These are phyloP conservation scores for Papilio polytes DNA, from an alignment of 1,140 invertebrate species.

Conservation along the genomic window DNA sequence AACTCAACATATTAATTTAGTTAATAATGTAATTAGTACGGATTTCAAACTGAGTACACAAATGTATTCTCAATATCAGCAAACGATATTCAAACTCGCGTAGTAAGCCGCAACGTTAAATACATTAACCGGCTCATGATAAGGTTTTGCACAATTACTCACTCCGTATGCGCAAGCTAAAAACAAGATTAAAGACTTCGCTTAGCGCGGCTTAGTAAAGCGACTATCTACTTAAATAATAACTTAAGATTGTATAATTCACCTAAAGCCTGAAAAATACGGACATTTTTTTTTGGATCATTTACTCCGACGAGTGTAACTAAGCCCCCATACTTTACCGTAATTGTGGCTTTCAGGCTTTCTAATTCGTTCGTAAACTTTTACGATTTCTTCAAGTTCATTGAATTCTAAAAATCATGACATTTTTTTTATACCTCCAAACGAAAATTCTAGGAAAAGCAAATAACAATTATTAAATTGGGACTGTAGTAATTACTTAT, in stretches of 20 bases:
- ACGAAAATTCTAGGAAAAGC: background rate
- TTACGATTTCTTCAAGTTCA: background rate
- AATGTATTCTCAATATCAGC: background rate
- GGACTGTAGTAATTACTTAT: background rate
- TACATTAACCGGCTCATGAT: slow-evolving; percentile 17
- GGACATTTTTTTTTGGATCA: slow-evolving; percentile 1
- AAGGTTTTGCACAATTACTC: slow-evolving; percentile 7
- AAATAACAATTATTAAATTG: background rate
- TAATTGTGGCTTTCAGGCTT: slow-evolving; percentile 2
- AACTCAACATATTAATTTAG: background rate
- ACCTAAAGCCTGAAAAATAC: slow-evolving; percentile 13
- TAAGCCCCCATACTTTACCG: slow-evolving; percentile 17
- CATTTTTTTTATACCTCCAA: background rate
- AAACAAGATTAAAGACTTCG: slow-evolving; percentile 3
- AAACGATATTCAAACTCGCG: background rate
- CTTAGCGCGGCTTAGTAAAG: background rate
- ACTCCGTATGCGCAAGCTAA: background rate
- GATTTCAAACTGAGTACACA: background rate
- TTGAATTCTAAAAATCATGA: background rate
- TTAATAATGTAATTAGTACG: background rate
- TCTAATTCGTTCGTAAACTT: slow-evolving; percentile 28
- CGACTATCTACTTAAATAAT: background rate
- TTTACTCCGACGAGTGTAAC: slow-evolving; percentile 18
- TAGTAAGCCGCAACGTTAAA: background rate
- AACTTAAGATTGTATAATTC: background rate